Evolutionary conservation across 1,140 invertebrate genomes (phyloP).

Genomic region (Asobara japonica): DNA sequence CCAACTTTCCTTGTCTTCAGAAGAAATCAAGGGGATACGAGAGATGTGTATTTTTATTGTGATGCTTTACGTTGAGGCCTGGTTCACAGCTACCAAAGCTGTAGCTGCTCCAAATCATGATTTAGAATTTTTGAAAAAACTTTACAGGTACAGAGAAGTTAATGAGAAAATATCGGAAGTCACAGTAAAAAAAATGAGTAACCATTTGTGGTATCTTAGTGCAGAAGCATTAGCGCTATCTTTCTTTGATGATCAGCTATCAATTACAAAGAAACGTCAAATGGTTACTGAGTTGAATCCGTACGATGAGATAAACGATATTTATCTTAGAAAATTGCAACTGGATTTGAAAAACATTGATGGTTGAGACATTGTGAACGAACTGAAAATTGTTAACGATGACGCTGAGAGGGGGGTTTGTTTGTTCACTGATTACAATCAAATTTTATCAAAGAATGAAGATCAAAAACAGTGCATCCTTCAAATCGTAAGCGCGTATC

Average conservation of each 20-base stretch:
- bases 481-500: not conserved
- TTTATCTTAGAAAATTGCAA: not conserved
- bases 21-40: too few species aligned
- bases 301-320: not conserved
- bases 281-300: slow-evolving; percentile 11
- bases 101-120: slow-evolving; percentile 24
- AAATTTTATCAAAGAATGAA: not conserved
- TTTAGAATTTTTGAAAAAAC: slow-evolving; percentile 25
- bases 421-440: not conserved
- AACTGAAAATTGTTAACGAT: not conserved
- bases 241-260: slow-evolving; percentile 46
- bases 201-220: slow-evolving; percentile 50
- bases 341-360: not conserved
- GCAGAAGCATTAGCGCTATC: slow-evolving; percentile 38
- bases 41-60: too few species aligned
- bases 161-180: slow-evolving; percentile 34
- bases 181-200: slow-evolving; percentile 38
- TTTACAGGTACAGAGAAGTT: slow-evolving; percentile 27
- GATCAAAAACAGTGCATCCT: not conserved
- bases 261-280: slow-evolving; percentile 36
- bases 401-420: not conserved
- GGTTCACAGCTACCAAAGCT: too few species aligned
- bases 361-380: not conserved
- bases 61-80: too few species aligned
- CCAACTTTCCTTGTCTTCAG: too few species aligned